Evolutionary conservation across 2,113 vertebrate species (phyloP), one percentile per base, ranked within the genome.

Genomic region (Percina caprodes): DNA sequence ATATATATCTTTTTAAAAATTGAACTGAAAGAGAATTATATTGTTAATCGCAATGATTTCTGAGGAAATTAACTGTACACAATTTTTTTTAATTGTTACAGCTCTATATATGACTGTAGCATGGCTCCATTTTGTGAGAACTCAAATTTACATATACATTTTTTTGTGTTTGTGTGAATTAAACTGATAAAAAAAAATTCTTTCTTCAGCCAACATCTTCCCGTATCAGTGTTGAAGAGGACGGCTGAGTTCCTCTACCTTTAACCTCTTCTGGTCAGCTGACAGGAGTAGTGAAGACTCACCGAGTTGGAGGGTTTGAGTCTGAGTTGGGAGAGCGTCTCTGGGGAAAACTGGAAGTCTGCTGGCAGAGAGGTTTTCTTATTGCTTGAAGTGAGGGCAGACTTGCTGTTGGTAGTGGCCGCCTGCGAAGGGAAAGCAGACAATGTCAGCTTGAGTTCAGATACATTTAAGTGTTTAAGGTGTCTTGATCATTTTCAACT

Each of bases 281-380:
- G 30, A 73, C 24, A 59, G 6, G 5, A n/a, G 33, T 0, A 48
- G 9, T 18, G 3, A n/a, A 5, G 59, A 11, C 94, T 94, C 91
- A 99, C 98, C 93, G 90, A 95, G 83, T 88, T 74, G 51, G 83
- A 76, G 10, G 98, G 96, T 79, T 98, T 99, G 74, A 98, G 95
- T 88, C 91, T 95, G 60, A 99, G 95, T 90, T 95, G 95, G 13
- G 94, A 89, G 0, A 99, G 84, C 10, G 79, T 92, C n/a, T 93
- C 78, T 5, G 95, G 94, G 1, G 96, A 89, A 26, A 99, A 99
- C 91, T 95, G 94, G 93, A 99, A 99, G 81, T 98, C 97, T 1
- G 88, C 18, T 0, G 98, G 98, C 7, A 99, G 95, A 0, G 96
- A 98, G 15, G 96, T 97, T 76, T 94, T 94, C 92, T 92, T 97